Base-by-base conservation (phyloP, 2,113 vertebrate species). In the Isurus oxyrinchus region DNA sequence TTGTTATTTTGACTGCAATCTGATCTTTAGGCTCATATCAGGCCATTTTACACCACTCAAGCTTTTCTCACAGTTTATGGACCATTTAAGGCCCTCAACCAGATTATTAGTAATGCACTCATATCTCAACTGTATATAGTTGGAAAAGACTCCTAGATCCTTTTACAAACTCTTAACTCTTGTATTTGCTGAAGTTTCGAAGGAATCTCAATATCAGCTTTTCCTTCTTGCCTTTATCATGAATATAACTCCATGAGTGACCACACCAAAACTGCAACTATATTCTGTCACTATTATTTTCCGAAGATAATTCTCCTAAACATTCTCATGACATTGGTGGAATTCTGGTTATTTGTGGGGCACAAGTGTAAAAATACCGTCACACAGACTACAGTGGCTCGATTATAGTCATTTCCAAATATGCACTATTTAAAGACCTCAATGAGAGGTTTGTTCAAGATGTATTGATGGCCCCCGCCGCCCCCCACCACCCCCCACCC, bases 391-490 rank as follows among this genome's bases (percentile, higher is more conserved):
- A 95, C 94, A 95, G 63, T 21, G 25, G 21, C 94, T 95, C 27
- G 67, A 95, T 95, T 95, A 72, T 95, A 95, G 66, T 55, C 94
- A 72, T 5, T 55, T 95, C 67, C 31, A 95, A 95, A 72, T 53
- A 67, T 95, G 94, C 94, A 69, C 94, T 95, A 95, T 95, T 95
- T 95, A 95, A 95, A 95, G 94, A 55, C 23, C 66, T 95, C 67
- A 95, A 95, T 72, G 67, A 72, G 94, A 53, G 94, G 44, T 72
- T 95, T 95, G 94, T 95, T 95, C 67, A 55, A 95, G 66, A 55
- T 76, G 23, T 49, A 72, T 53, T 72, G 94, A 95, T 72, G 44
- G 94, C 66, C 67, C 69, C 49, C 35, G 10, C 25, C 27, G 19
- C 21, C n/a, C 23, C 44, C 23, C 67, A 44, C 94, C 67, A 11